Conservation (phyloP, 2,888 invertebrate genomes). For the Panzeria rudis region DNA sequence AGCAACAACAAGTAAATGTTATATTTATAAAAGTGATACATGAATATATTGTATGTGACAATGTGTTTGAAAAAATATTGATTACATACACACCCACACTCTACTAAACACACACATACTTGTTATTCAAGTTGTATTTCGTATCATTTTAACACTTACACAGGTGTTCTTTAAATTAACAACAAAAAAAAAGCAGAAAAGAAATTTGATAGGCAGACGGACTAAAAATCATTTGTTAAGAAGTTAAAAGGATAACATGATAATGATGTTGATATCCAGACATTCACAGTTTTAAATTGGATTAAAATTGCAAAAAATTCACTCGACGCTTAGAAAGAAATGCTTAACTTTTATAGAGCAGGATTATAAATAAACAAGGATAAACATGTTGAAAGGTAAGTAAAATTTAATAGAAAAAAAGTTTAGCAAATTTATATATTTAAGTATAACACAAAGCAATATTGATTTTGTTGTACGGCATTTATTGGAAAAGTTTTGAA, state of each 20-base stretch:
- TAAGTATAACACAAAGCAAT: too few species aligned
- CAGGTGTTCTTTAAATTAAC: slow-evolving; percentile 6
- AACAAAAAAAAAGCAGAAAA: neutral
- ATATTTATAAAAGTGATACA: neutral
- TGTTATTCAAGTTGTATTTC: neutral
- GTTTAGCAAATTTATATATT: neutral
- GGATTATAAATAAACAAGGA: slow-evolving; percentile 18
- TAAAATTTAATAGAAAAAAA: slow-evolving; percentile 6
- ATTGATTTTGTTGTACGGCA: too few species aligned
- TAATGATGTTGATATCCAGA: neutral
- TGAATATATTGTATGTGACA: neutral
- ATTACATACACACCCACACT: neutral
- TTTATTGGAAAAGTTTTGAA: too few species aligned
- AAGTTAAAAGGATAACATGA: slow-evolving; percentile 36
- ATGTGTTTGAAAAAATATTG: slow-evolving; percentile 1
- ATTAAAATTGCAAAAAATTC: slow-evolving; percentile 16
- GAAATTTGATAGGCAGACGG: neutral
- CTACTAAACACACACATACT: neutral
- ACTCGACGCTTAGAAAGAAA: neutral
- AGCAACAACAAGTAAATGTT: slow-evolving; percentile 11
- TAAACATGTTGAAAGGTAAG: slow-evolving; percentile 56
- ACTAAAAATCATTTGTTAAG: slow-evolving; percentile 34
- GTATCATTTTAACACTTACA: slow-evolving; percentile 12
- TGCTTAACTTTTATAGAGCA: slow-evolving; percentile 1
- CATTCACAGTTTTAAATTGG: neutral